Conservation (phyloP, 2,797 vertebrate species). For the Paramormyrops hopkinsi region DNA sequence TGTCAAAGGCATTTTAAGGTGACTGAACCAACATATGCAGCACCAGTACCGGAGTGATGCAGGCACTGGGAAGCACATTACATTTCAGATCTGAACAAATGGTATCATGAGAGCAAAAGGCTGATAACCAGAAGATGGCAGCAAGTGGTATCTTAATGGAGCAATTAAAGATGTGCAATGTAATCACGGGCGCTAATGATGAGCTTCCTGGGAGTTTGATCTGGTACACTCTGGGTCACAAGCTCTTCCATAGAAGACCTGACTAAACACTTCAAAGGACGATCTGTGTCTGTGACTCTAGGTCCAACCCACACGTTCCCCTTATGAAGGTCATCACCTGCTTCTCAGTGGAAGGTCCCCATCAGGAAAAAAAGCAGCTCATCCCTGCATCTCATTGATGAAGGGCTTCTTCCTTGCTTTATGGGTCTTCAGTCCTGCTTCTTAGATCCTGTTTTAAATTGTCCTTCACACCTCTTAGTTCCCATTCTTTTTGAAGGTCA, state of each 20-base stretch:
- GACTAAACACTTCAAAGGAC: neutral
- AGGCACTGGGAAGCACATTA: neutral
- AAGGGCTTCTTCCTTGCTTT: neutral
- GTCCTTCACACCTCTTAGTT: neutral
- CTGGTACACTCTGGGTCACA: neutral
- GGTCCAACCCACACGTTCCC: neutral
- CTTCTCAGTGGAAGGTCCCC: neutral
- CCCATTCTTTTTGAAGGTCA: neutral
- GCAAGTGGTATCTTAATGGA: neutral
- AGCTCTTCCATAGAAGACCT: neutral
- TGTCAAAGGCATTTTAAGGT: neutral
- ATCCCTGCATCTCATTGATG: neutral
- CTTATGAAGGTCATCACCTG: neutral
- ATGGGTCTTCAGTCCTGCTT: neutral
- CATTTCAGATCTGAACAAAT: neutral
- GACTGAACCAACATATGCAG: neutral
- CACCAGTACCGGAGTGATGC: neutral
- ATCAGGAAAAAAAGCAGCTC: neutral
- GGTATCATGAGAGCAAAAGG: neutral
- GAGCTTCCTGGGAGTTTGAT: neutral
- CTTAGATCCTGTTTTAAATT: neutral
- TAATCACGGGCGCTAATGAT: neutral
- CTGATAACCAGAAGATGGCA: neutral
- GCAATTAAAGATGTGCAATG: neutral
- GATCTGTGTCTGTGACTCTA: neutral